Evolutionary conservation across 2,888 invertebrate genomes (phyloP).

Genomic region (Acanthococcus lagerstroemiae): DNA sequence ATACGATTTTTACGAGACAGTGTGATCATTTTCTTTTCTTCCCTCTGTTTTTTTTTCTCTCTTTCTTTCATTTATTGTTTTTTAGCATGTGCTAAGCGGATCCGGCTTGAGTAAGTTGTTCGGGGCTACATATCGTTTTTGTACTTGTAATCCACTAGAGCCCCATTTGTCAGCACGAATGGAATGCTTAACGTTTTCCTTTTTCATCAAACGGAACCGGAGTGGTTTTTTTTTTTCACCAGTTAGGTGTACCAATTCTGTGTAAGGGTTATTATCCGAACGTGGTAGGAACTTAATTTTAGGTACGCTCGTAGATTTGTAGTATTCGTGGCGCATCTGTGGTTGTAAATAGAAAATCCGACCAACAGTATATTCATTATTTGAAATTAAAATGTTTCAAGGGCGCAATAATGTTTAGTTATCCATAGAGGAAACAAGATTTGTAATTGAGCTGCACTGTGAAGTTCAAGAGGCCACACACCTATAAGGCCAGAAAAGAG

Average conservation of each 20-base stretch:
- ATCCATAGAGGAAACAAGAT: too few relatives aligned
- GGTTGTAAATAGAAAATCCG: too few relatives aligned
- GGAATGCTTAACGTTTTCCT: neutral
- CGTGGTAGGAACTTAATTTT: neutral
- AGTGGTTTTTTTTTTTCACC: neutral
- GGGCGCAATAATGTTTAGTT: too few relatives aligned
- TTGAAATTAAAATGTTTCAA: too few relatives aligned
- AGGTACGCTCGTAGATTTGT: too few relatives aligned
- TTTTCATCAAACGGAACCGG: neutral
- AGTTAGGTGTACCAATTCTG: neutral
- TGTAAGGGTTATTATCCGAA: neutral
- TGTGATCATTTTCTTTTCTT: neutral
- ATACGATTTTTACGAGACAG: slow-evolving; percentile 18
- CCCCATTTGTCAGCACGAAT: neutral
- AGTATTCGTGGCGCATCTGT: too few relatives aligned
- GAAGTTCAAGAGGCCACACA: too few relatives aligned
- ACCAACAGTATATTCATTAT: too few relatives aligned
- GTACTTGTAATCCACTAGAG: neutral
- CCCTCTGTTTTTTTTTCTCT: neutral
- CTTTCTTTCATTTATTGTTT: neutral
- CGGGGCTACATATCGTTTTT: neutral
- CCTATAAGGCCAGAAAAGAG: too few relatives aligned
- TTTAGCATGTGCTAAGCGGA: neutral
- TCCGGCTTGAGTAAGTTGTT: neutral
- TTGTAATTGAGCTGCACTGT: too few relatives aligned